A percentile compares a stretch with the other conserved stretches of the same genome.
Conservation (phyloP, 2,797 vertebrate species). For the Antennarius maculatus region DNA sequence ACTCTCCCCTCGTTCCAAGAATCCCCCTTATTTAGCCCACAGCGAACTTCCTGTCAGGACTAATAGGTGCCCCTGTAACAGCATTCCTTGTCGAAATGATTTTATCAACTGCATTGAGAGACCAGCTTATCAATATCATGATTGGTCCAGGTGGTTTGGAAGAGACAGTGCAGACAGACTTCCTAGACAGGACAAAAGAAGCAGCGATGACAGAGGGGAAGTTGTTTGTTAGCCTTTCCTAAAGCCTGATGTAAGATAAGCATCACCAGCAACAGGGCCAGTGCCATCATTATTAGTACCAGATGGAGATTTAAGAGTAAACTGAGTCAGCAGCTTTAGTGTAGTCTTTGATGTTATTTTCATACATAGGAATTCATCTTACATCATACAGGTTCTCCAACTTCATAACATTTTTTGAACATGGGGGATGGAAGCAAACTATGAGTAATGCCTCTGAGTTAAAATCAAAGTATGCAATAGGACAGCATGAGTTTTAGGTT, state of each 20-base stretch:
- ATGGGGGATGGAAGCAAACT: conserved; percentile 3
- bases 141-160: too few relatives aligned
- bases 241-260: conserved; percentile 31
- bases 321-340: conserved; percentile 25
- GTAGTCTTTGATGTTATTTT: conserved; percentile 10
- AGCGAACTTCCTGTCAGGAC: too few relatives aligned
- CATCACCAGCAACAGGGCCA: conserved; percentile 37
- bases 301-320: conserved; percentile 36
- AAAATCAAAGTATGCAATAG: background rate
- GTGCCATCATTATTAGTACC: conserved; percentile 41
- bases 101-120: too few relatives aligned
- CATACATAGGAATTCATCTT: background rate
- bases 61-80: too few relatives aligned
- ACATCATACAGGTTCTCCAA: too few relatives aligned
- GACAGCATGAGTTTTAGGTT: background rate
- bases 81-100: too few relatives aligned
- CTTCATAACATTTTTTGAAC: background rate
- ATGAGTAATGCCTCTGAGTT: background rate
- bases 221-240: conserved; percentile 38
- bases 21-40: too few relatives aligned
- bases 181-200: too few relatives aligned
- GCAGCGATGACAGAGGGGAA: too few relatives aligned
- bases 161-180: too few relatives aligned
- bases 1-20: too few relatives aligned
- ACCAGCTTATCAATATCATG: too few relatives aligned